Evolutionary conservation across 1,140 invertebrate genomes (phyloP), one percentile per base, ranked within the genome.

Genomic region (Drosophila sechellia): DNA sequence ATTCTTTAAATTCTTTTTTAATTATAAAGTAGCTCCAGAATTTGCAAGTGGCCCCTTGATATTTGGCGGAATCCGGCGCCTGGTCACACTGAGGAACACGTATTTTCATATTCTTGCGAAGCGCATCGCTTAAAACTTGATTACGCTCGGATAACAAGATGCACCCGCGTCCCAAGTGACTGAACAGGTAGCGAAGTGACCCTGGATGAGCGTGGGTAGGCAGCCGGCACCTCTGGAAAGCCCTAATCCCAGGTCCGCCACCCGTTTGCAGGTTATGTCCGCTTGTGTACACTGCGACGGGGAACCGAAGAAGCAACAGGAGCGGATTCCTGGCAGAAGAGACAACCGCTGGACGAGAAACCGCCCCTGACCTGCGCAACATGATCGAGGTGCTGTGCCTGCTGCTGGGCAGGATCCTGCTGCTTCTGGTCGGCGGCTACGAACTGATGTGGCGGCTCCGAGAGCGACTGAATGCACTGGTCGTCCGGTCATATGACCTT

Each of bases 401-500:
- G 40, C 48, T 83, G 13, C 42, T 87, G 10, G 66, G 83, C 48
- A 53, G 57, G 10, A 46, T 89, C 6, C 63, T 87, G 25, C 31
- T 77, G 15, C 42, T 83, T 5, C 42, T 85, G 34, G 43, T 79
- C 22, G 57, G 40, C 6, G 45, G 53, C 5, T 80, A 72, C 63
- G 81, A 86, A 39, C 55, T 80, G 12, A 31, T 86, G 22, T 56
- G 64, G 43, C 79, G 20, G 15, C 22, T 90, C 5, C 54, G 61
- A 20, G 61, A 75, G 55, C 69, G 77, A 6, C 45, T 91, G 11
- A 69, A 90, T 70, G 79, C 90, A 42, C 45, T 89, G 39, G 50
- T 46, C 35, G 53, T 52, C 4, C 17, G 75, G 86, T 91, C 90
- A 91, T 91, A 91, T 91, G 90, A 91, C 87, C 75, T 66, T 27